Conservation (phyloP, 2,797 vertebrate genomes). For the Picus viridis region DNA sequence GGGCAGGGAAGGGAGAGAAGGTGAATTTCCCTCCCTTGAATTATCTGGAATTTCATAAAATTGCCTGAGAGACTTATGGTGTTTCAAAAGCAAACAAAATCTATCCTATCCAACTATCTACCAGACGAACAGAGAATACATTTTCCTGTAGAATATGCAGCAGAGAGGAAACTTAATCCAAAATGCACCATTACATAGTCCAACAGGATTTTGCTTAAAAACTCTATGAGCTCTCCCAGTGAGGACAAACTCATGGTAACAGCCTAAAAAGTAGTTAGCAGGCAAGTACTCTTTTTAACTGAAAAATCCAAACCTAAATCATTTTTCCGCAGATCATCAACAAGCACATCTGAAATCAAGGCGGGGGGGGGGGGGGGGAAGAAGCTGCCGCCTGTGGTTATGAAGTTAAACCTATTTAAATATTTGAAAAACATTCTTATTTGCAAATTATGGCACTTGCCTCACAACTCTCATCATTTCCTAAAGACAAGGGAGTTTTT, state of each 20-base stretch:
- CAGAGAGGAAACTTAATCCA: slow-evolving; percentile 17
- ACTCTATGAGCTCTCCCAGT: neutral
- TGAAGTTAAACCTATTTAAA: neutral
- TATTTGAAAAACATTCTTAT: neutral
- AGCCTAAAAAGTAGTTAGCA: neutral
- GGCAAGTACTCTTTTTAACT: neutral
- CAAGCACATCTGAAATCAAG: neutral
- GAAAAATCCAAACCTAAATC: neutral
- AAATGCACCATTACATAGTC: neutral
- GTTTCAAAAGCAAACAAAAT: slow-evolving; percentile 19
- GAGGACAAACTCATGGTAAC: neutral
- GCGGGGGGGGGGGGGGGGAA: too few relatives aligned
- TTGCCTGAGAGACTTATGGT: neutral
- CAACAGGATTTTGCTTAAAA: slow-evolving; percentile 27
- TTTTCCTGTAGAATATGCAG: neutral
- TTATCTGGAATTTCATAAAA: neutral
- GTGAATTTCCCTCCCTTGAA: neutral
- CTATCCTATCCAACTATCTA: neutral
- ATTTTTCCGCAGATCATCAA: neutral
- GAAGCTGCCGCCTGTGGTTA: neutral
- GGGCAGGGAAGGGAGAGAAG: neutral
- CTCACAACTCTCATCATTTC: neutral
- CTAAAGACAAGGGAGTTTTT: neutral
- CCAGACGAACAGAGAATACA: neutral
- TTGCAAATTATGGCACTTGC: neutral